These are phyloP conservation scores for Murina feae DNA, from an alignment of 2,113 vertebrate genomes.

Conservation along the genomic window DNA sequence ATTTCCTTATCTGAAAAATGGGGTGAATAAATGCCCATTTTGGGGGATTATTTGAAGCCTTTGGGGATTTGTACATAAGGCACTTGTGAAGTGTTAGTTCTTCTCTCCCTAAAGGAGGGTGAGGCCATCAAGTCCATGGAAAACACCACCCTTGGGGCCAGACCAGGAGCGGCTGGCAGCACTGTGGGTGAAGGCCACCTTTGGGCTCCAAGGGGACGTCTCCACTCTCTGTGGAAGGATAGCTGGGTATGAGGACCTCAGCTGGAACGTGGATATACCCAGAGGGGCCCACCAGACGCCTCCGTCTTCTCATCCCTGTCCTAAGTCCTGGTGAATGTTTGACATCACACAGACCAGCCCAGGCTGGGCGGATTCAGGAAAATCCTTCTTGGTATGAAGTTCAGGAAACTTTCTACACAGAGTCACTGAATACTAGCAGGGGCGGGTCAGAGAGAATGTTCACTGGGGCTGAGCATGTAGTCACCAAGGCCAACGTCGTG, in stretches of 20 bases:
- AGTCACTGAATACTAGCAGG: background rate
- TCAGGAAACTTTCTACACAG: background rate
- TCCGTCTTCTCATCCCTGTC: background rate
- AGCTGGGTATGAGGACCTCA: fast-evolving
- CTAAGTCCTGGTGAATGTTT: background rate
- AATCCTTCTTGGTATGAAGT: background rate
- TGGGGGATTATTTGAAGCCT: background rate
- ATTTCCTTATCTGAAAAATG: background rate
- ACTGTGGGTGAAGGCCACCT: background rate
- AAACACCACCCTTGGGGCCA: background rate
- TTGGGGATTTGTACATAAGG: background rate
- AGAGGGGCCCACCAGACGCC: background rate
- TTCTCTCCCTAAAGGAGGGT: background rate
- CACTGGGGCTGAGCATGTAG: background rate
- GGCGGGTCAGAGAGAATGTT: background rate
- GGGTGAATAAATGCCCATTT: background rate
- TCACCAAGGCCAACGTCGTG: background rate
- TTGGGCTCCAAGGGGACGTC: background rate
- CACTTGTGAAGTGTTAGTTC: background rate
- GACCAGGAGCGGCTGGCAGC: background rate
- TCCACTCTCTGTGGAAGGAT: background rate
- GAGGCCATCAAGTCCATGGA: background rate
- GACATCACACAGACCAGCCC: background rate
- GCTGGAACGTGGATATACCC: too few species aligned
- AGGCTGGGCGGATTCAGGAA: background rate